Conservation (phyloP, 2,113 vertebrate species). For the Tyrannus savana region DNA sequence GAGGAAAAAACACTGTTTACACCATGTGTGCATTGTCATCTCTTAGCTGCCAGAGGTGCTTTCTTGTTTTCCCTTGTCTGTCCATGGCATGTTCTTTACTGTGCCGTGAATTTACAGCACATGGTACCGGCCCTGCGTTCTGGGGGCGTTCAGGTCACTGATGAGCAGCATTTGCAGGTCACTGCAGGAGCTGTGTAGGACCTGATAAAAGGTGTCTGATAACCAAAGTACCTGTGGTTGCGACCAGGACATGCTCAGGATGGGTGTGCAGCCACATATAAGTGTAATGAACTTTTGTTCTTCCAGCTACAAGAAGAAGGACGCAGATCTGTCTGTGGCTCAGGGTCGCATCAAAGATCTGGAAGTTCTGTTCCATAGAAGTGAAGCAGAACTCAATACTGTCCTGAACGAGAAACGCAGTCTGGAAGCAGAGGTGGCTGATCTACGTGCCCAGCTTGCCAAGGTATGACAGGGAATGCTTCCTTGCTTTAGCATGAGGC, state of each 20-base stretch:
- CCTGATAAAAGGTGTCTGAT: neutral
- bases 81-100: neutral
- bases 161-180: neutral
- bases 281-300: neutral
- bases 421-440: conserved; percentile 83
- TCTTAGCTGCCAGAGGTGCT: neutral
- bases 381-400: conserved; percentile 84
- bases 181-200: neutral
- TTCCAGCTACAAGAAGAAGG: conserved; percentile 90
- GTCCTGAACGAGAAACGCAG: conserved; percentile 83
- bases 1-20: neutral
- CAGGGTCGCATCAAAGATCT: conserved; percentile 85
- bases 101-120: neutral
- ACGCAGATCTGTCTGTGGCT: conserved; percentile 83
- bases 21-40: neutral
- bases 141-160: neutral
- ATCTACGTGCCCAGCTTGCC: conserved; percentile 85
- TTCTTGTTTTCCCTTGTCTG: neutral
- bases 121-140: neutral
- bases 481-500: neutral
- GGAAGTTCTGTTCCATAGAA: conserved; percentile 87
- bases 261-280: fast-evolving
- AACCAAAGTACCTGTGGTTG: neutral
- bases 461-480: conserved; percentile 75
- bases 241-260: neutral